A percentile compares a stretch with the other conserved stretches of the same genome.
phyloP scores from a whole-genome alignment of 2,888 invertebrate genomes.

The Nasonovia ribisnigri region DNA sequence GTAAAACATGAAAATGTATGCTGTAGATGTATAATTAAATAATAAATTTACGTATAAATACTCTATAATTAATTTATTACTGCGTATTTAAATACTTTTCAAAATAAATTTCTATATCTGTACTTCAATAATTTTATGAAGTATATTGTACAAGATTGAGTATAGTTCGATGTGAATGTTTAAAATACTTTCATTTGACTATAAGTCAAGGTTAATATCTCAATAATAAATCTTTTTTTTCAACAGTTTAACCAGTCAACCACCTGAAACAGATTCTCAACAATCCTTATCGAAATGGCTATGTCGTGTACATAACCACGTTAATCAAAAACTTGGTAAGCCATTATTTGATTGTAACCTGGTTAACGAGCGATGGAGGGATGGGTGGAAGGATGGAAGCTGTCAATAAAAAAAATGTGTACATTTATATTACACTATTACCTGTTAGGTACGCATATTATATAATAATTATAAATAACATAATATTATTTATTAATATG shows the following conservation, averaged over 20 bases:
- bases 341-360: slow-evolving; percentile 90
- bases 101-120: neutral
- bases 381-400: slow-evolving; percentile 94
- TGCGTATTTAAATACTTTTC: no score
- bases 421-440: neutral
- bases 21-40: no score
- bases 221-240: neutral
- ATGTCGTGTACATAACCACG: slow-evolving; percentile 91
- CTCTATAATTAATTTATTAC: no score
- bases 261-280: slow-evolving; percentile 81
- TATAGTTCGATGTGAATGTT: neutral
- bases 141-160: neutral
- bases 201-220: neutral
- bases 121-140: neutral
- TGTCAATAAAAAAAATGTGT: slow-evolving; percentile 75
- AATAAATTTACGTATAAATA: no score
- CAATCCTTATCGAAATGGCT: slow-evolving; percentile 86
- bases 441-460: neutral
- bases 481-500: neutral
- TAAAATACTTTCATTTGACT: neutral
- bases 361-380: slow-evolving; percentile 93
- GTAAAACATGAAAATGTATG: no score
- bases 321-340: slow-evolving; percentile 92
- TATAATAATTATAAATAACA: neutral
- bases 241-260: slow-evolving; percentile 76